A percentile compares a stretch with the other conserved stretches of the same genome.
These are phyloP conservation scores for Stigmatopora argus DNA, from an alignment of 2,113 vertebrate genomes.

Conservation along the genomic window DNA sequence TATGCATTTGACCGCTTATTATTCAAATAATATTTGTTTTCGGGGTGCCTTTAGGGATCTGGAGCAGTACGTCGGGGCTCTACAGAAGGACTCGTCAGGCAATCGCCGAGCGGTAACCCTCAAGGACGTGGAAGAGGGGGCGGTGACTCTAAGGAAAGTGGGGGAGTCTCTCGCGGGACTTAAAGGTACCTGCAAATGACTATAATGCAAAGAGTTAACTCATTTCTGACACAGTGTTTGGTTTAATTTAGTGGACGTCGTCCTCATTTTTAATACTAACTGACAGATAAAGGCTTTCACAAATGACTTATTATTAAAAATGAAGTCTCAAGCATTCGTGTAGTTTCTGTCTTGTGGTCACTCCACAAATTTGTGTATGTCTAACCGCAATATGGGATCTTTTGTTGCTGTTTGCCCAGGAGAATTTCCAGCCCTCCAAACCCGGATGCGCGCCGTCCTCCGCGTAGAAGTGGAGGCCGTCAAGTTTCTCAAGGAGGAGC, in stretches of 20 bases:
- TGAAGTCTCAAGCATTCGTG: not conserved
- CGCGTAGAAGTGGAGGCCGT: slow-evolving; percentile 92
- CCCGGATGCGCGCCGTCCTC: slow-evolving; percentile 86
- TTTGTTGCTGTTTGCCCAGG: slow-evolving; percentile 62
- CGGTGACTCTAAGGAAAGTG: slow-evolving; percentile 84
- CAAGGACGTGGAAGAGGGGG: slow-evolving; percentile 91
- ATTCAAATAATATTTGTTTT: not conserved
- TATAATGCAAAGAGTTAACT: not conserved
- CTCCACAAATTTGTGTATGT: no score
- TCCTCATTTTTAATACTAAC: not conserved
- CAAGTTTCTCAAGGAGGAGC: slow-evolving; percentile 94
- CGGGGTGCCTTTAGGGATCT: slow-evolving; percentile 73
- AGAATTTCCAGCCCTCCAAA: slow-evolving; percentile 86
- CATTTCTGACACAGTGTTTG: not conserved
- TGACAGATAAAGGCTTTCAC: not conserved
- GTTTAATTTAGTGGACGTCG: not conserved
- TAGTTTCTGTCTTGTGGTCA: no score
- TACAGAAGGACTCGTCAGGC: slow-evolving; percentile 74
- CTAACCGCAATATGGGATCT: not conserved
- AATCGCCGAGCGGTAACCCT: slow-evolving; percentile 73
- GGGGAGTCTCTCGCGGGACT: slow-evolving; percentile 88
- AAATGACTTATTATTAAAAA: not conserved
- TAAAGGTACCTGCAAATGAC: slow-evolving; percentile 72
- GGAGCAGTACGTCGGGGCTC: slow-evolving; percentile 81
- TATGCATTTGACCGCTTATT: not conserved